Evolutionary conservation across 2,797 vertebrate genomes (phyloP).

Genomic region (Coluber constrictor): DNA sequence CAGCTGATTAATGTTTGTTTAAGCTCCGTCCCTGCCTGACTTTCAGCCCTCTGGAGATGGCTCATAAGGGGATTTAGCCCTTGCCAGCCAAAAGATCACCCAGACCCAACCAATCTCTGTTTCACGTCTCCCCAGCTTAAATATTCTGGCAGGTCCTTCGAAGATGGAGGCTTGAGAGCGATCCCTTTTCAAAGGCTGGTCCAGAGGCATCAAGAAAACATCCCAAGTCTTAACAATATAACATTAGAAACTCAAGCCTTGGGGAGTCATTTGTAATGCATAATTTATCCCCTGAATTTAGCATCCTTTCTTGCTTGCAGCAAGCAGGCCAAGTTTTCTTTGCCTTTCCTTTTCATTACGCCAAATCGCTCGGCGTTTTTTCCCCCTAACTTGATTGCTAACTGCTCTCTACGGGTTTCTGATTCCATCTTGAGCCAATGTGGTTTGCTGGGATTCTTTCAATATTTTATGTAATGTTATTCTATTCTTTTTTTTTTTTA

Average conservation of each 20-base stretch:
- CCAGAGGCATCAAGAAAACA: constrained; percentile 48
- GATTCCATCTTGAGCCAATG: background rate
- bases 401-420: constrained; percentile 11
- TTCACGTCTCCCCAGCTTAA: constrained; percentile 10
- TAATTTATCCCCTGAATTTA: constrained; percentile 53
- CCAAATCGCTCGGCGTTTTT: constrained; percentile 2
- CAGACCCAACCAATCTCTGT: background rate
- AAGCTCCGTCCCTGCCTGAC: background rate
- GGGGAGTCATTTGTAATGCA: constrained; percentile 56
- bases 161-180: constrained; percentile 20
- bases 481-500: background rate
- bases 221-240: constrained; percentile 35
- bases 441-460: background rate
- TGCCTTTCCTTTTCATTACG: constrained; percentile 10
- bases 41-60: background rate
- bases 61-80: background rate
- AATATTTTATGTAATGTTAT: background rate
- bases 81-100: background rate
- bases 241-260: constrained; percentile 36
- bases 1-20: background rate
- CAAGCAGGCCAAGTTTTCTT: constrained; percentile 39
- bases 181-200: background rate
- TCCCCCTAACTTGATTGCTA: constrained; percentile 18
- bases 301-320: constrained; percentile 38
- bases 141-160: constrained; percentile 28